A percentile compares a stretch with the other conserved stretches of the same genome.
Evolutionary conservation across 2,888 invertebrate genomes (phyloP).

Genomic region (Megastigmus dorsalis): DNA sequence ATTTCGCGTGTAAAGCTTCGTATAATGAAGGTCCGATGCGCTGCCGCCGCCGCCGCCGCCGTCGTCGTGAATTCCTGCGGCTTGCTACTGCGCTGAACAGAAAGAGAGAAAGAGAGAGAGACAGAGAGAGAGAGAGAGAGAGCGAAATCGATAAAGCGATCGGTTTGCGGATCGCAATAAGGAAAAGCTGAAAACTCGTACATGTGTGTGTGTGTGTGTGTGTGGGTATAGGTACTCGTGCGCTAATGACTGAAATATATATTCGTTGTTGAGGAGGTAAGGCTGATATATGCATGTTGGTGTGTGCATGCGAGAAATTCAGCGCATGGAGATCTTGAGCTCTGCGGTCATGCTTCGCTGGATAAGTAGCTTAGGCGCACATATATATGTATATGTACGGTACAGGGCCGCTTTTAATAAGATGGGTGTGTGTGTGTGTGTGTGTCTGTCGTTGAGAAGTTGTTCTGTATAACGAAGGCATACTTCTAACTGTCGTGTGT

Average conservation of each 20-base stretch:
- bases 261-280: neutral
- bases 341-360: conserved; percentile 15
- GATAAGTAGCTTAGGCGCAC: conserved; percentile 7
- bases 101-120: too few relatives aligned
- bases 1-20: neutral
- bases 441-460: too few relatives aligned
- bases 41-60: too few relatives aligned
- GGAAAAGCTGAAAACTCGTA: neutral
- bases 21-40: neutral
- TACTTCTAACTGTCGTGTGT: neutral
- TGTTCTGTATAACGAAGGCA: too few relatives aligned
- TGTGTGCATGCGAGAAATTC: neutral
- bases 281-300: neutral
- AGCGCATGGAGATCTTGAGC: conserved; percentile 3
- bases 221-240: too few relatives aligned
- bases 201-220: too few relatives aligned
- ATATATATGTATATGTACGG: too few relatives aligned
- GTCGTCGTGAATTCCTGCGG: neutral
- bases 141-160: conserved; percentile 33
- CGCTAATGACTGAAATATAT: conserved; percentile 20
- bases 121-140: too few relatives aligned
- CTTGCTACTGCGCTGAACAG: neutral
- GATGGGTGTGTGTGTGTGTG: neutral
- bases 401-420: conserved; percentile 6
- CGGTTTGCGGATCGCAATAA: neutral